Base-by-base conservation (phyloP, 2,888 invertebrate species). In the Pyrrhosoma nymphula region DNA sequence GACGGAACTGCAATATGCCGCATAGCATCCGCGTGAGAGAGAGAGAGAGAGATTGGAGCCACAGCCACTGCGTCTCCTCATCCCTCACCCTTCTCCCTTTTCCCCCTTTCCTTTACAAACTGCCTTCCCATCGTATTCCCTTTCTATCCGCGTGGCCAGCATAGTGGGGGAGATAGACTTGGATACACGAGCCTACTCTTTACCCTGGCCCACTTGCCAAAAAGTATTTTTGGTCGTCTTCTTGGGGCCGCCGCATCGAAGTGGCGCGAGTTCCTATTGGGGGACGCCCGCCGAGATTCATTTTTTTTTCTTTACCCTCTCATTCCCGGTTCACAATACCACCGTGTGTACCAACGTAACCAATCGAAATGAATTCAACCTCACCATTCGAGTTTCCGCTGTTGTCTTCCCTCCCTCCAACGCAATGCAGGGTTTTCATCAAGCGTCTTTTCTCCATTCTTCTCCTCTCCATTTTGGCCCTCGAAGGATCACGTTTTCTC, bases 1-100 rank as follows among this genome's bases (percentile, higher is more conserved):
- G 23, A 14, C 16, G 82, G 82, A 82, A 30, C 82, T 35, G 82
- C 82, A 82, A 82, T 82, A 56, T 89, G 89, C 89, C 89, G 89
- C 89, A 89, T 89, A 55, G 89, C 55, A 20, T 56, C 89, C 47
- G 60, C 12, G 16, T 60, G 20, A 88, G 39, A 47, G 35, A 47
- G 10, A 8, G 16, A 8, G 20, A 88, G 39, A 47, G 35, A 47
- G 10, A 8, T 47, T 2, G 8, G 47, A 47, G 47, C 47, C 47
- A 8, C 47, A 47, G 16, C n/a, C n/a, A 20, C 0, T n/a, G 18
- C 39, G 14, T 47, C 88, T 6, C 47, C 88, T 0, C 16, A 14
- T 20, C 47, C 16, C 60, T 20, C 63, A 60, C n/a, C 18, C 93
- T 69, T 12, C 30, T 23, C 63, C 63, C 35, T 18, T 23, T 39